Evolutionary conservation across 2,888 invertebrate genomes (phyloP), one percentile per base, ranked within the genome.

Genomic region (Calliphora vomitoria): DNA sequence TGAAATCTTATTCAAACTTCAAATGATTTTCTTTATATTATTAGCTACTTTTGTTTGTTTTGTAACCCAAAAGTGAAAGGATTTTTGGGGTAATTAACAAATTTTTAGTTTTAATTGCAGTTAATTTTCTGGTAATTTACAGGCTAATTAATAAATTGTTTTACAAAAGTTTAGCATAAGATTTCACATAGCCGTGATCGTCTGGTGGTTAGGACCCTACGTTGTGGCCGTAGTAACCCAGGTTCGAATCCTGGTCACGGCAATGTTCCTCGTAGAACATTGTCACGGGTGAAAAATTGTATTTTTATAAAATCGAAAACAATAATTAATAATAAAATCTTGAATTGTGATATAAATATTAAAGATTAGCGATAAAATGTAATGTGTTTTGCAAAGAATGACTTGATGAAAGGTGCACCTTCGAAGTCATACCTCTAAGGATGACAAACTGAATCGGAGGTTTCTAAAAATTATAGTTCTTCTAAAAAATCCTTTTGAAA

Each of bases 181-280:
- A 68, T 66, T 86, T 86, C 74, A 79, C 64, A 44, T 90, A 93
- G 93, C 93, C 93, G 93, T 93, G 93, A 93, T 93, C 93, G 92
- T 93, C 93, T 93, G 93, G 92, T 93, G 92, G 92, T 93, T 93
- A 93, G 93, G 93, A 93, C 93, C 93, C 93, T 91, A 93, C 93
- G 93, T 93, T 93, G 93, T 93, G 93, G 93, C 93, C 93, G 93
- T 93, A 91, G 93, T 93, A 93, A 93, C 93, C 93, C 93, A 93
- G 93, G 93, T 93, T 93, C 93, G 93, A 93, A 93, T 93, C 93
- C 93, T 93, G 93, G 93, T 93, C 90, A 90, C 90, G 90, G 90
- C 90, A 90, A 89, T 90, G 90, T 84, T 83, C 60, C 44, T 13
- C n/a, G n/a, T 3, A 13, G 4, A 62, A 69, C 72, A 74, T 80